Conservation (phyloP, 2,888 invertebrate genomes). For the Lymantria monacha region DNA sequence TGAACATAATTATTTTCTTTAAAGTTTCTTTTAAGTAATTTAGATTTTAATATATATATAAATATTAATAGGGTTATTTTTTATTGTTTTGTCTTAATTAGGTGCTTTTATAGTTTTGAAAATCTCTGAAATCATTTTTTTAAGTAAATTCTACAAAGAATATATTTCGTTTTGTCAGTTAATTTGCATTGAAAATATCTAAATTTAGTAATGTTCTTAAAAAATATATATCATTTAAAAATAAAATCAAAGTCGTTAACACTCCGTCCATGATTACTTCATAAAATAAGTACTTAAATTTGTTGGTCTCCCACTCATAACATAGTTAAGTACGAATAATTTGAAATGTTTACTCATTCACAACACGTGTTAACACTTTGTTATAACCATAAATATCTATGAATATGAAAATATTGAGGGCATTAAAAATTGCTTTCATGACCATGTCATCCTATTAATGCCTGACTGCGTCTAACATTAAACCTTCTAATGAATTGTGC, state of each 20-base stretch:
- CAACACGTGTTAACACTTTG: slow-evolving; percentile 37
- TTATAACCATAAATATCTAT: slow-evolving; percentile 11
- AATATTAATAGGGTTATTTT: slow-evolving; percentile 27
- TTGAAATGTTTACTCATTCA: slow-evolving; percentile 24
- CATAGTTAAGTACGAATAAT: slow-evolving; percentile 32
- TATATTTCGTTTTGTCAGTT: slow-evolving; percentile 13
- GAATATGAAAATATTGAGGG: slow-evolving; percentile 9
- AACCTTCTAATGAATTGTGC: slow-evolving; percentile 12
- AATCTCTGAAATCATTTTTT: slow-evolving; percentile 12
- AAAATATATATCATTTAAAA: slow-evolving; percentile 13
- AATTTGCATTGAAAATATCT: slow-evolving; percentile 14
- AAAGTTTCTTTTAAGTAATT: slow-evolving; percentile 32
- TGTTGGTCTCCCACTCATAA: slow-evolving; percentile 50
- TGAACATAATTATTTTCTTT: slow-evolving; percentile 45
- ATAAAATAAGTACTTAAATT: slow-evolving; percentile 77
- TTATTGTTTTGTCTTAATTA: slow-evolving; percentile 29
- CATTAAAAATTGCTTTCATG: slow-evolving; percentile 8
- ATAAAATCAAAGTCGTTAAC: slow-evolving; percentile 54
- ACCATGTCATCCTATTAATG: slow-evolving; percentile 12
- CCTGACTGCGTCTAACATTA: slow-evolving; percentile 18
- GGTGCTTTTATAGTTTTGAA: slow-evolving; percentile 39
- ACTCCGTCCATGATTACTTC: slow-evolving; percentile 74
- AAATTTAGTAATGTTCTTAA: slow-evolving; percentile 20
- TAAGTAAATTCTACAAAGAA: slow-evolving; percentile 10
- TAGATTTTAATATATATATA: slow-evolving; percentile 21